Percentiles rank a stretch among this genome's conserved stretches.
phyloP scores from a whole-genome alignment of 30 jellyfish, hydroid and myxozoan genomes.

The Rhopilema esculentum region DNA sequence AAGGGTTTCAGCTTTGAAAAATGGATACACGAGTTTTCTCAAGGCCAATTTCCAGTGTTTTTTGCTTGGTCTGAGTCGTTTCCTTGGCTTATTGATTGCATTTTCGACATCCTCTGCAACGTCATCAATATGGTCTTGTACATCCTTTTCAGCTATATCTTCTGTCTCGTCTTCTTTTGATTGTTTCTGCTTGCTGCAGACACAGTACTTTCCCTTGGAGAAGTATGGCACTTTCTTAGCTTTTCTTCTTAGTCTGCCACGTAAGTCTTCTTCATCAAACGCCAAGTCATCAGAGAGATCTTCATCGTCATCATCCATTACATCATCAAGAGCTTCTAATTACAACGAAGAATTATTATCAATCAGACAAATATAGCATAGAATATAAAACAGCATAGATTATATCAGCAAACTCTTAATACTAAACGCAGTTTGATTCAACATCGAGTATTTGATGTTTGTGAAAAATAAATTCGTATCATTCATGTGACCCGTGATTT shows the following conservation, averaged over 20 bases:
- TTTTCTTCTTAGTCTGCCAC: background rate
- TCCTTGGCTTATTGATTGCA: constrained; percentile 5
- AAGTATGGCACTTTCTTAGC: background rate
- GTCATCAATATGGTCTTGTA: background rate
- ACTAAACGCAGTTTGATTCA: too few relatives aligned
- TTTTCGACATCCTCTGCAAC: constrained; percentile 5
- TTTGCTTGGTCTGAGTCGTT: background rate
- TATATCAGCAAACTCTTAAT: too few relatives aligned
- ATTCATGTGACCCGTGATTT: too few relatives aligned
- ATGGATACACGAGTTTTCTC: background rate
- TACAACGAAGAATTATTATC: too few relatives aligned
- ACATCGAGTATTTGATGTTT: too few relatives aligned
- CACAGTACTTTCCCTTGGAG: constrained; percentile 21
- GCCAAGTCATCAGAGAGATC: background rate
- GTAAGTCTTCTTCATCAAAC: background rate
- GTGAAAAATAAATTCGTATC: too few relatives aligned
- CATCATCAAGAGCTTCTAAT: background rate
- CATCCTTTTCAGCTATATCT: background rate
- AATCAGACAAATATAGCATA: too few relatives aligned
- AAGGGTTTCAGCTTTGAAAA: background rate
- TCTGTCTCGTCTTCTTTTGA: constrained; percentile 1
- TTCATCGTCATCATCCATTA: constrained; percentile 4
- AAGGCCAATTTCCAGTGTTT: background rate
- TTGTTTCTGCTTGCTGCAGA: background rate
- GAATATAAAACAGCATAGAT: too few relatives aligned